These are phyloP conservation scores for Ephestia elutella DNA, from an alignment of 1,140 invertebrate genomes.

Conservation along the genomic window DNA sequence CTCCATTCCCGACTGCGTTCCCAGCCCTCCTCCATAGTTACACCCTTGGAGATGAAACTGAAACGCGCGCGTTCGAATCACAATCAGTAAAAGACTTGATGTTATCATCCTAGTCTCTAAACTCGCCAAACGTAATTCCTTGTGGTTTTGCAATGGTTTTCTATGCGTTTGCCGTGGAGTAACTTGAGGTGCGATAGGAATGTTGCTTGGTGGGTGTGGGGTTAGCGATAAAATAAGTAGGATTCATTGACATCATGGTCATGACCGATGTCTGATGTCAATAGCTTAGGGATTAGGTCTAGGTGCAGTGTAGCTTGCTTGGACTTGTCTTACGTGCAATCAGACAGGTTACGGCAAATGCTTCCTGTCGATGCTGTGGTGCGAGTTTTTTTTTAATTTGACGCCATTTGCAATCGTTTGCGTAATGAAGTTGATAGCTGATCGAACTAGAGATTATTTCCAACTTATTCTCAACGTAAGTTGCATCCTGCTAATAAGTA, in stretches of 20 bases:
- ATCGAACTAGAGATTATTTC: too few relatives aligned
- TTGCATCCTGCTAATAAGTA: too few relatives aligned
- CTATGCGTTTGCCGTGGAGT: constrained; percentile 15
- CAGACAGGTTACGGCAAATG: background rate
- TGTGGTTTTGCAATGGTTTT: constrained; percentile 26
- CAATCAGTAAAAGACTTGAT: constrained; percentile 13
- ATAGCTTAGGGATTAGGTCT: constrained; percentile 35
- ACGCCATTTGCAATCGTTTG: too few relatives aligned
- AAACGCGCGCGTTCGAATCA: constrained; percentile 25
- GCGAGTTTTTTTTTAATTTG: too few relatives aligned
- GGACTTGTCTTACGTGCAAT: background rate
- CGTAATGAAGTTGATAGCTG: too few relatives aligned
- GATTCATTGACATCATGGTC: constrained; percentile 59
- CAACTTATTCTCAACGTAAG: too few relatives aligned
- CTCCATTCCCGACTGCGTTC: constrained; percentile 22
- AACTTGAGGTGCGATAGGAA: constrained; percentile 19
- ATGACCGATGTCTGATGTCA: constrained; percentile 23
- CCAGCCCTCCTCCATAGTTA: constrained; percentile 20
- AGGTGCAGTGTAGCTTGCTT: background rate
- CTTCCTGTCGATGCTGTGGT: background rate
- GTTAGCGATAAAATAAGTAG: constrained; percentile 48
- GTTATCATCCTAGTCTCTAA: constrained; percentile 15
- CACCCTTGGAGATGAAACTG: constrained; percentile 27
- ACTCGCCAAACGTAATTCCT: constrained; percentile 17
- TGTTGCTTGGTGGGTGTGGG: constrained; percentile 18